Evolutionary conservation across 2,888 invertebrate genomes (phyloP).

Genomic region (Acleris literana): DNA sequence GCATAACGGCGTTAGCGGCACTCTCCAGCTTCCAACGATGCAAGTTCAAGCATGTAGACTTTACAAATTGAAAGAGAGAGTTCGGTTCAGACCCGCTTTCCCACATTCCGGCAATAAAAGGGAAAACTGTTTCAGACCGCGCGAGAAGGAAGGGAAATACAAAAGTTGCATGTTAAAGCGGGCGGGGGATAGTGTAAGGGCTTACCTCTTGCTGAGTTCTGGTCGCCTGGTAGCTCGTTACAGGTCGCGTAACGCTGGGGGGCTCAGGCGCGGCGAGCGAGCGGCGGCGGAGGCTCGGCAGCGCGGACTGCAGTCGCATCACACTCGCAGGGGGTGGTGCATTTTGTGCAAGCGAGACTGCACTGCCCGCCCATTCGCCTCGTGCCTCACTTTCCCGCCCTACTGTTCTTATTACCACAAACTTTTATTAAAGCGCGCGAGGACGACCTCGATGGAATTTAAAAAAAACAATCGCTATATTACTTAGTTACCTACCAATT

Average conservation of each 20-base stretch:
- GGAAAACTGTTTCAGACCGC: slow-evolving; percentile 70
- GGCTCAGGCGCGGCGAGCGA: slow-evolving; percentile 63
- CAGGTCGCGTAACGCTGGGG: slow-evolving; percentile 75
- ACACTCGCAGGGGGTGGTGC: slow-evolving; percentile 75
- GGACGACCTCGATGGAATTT: neutral
- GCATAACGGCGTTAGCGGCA: neutral
- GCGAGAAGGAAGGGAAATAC: slow-evolving; percentile 58
- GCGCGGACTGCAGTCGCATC: slow-evolving; percentile 73
- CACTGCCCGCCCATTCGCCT: slow-evolving; percentile 77
- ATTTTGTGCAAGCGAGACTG: slow-evolving; percentile 81
- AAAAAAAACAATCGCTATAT: too few relatives aligned
- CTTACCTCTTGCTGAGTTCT: slow-evolving; percentile 72
- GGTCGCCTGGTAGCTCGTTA: slow-evolving; percentile 79
- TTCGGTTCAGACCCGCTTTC: slow-evolving; percentile 78
- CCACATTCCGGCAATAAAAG: slow-evolving; percentile 81
- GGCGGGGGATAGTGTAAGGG: slow-evolving; percentile 67
- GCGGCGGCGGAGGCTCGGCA: slow-evolving; percentile 61
- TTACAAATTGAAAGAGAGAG: slow-evolving; percentile 82
- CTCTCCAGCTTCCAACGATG: slow-evolving; percentile 13
- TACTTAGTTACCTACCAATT: too few relatives aligned
- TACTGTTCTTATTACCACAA: slow-evolving; percentile 58
- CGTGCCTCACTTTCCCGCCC: slow-evolving; percentile 82
- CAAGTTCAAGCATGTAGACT: slow-evolving; percentile 48
- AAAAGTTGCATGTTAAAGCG: slow-evolving; percentile 55
- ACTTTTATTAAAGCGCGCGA: slow-evolving; percentile 19